Evolutionary conservation across 2,888 invertebrate species (phyloP).

Genomic region (Drosophila picticornis): DNA sequence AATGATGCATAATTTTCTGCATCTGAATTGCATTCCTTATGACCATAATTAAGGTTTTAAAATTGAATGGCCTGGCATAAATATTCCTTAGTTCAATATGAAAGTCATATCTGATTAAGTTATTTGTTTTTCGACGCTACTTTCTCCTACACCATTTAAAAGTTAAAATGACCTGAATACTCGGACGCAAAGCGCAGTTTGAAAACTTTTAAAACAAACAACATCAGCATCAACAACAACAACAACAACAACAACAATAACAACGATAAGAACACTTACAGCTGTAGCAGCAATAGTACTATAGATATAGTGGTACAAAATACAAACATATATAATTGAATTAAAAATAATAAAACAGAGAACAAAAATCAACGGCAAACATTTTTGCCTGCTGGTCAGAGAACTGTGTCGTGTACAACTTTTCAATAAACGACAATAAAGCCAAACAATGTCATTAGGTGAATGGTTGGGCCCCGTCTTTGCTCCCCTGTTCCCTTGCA

Average conservation of each 20-base stretch:
- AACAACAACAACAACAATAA: neutral
- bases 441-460: constrained; percentile 78
- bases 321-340: constrained; percentile 64
- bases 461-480: constrained; percentile 57
- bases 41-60: constrained; percentile 7
- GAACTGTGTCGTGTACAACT: constrained; percentile 55
- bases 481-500: constrained; percentile 18
- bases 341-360: constrained; percentile 63
- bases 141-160: neutral
- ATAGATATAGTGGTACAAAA: constrained; percentile 29
- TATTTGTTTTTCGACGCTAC: constrained; percentile 21
- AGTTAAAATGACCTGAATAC: constrained; percentile 5
- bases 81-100: constrained; percentile 17
- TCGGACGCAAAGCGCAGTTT: constrained; percentile 39
- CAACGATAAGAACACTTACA: neutral
- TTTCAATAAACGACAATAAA: constrained; percentile 81
- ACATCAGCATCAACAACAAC: constrained; percentile 13
- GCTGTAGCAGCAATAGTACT: constrained; percentile 16
- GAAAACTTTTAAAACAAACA: constrained; percentile 46
- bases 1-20: neutral
- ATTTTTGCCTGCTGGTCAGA: constrained; percentile 51
- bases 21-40: constrained; percentile 16
- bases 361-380: constrained; percentile 62
- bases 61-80: constrained; percentile 17
- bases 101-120: constrained; percentile 56